phyloP scores from a whole-genome alignment of 1,140 invertebrate genomes.

The Pseudobourletiella spinata region DNA sequence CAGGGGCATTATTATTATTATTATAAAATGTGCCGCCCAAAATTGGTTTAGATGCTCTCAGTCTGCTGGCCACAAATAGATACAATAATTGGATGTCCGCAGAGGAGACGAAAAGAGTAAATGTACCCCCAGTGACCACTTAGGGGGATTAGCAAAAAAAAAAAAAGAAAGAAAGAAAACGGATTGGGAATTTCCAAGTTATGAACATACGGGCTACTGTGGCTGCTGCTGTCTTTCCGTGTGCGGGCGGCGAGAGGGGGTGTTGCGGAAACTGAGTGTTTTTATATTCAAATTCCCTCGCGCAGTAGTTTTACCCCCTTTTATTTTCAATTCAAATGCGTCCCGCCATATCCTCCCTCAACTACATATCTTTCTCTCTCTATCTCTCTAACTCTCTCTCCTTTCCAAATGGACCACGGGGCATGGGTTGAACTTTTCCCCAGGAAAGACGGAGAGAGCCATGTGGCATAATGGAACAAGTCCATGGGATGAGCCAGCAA shows the following conservation, averaged over 20 bases:
- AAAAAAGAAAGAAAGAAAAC: neutral
- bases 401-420: too few relatives aligned
- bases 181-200: too few relatives aligned
- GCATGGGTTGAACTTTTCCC: too few relatives aligned
- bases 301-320: too few relatives aligned
- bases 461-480: too few relatives aligned
- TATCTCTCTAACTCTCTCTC: neutral
- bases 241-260: too few relatives aligned
- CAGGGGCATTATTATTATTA: neutral
- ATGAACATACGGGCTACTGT: too few relatives aligned
- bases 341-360: neutral
- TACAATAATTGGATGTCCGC: constrained; percentile 3
- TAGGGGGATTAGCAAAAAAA: constrained; percentile 3
- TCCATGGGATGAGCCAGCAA: too few relatives aligned
- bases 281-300: constrained; percentile 7
- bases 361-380: neutral
- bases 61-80: constrained; percentile 1
- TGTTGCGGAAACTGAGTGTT: neutral
- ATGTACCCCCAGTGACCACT: constrained; percentile 6
- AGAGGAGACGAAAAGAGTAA: neutral
- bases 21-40: neutral
- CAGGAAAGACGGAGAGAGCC: too few relatives aligned
- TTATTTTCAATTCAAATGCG: neutral
- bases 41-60: too few relatives aligned
- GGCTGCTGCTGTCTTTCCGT: too few relatives aligned